A percentile compares a stretch with the other conserved stretches of the same genome.
Evolutionary conservation across 1,140 invertebrate genomes (phyloP).

Genomic region (Cotesia vestalis): DNA sequence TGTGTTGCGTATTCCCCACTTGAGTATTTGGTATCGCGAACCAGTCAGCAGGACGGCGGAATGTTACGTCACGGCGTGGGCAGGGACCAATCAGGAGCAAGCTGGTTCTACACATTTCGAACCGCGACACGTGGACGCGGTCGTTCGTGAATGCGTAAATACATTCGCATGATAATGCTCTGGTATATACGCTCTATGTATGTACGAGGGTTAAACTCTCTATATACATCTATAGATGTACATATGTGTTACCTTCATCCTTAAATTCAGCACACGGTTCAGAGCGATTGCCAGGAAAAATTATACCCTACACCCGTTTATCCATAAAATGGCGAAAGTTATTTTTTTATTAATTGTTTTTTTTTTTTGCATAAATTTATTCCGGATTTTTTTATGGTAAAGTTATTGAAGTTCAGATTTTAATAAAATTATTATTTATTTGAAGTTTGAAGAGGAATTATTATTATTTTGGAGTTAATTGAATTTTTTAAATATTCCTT

Average conservation of each 20-base stretch:
- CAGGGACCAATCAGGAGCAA: slow-evolving; percentile 41
- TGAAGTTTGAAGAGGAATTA: no score
- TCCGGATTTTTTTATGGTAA: no score
- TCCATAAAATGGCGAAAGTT: slow-evolving; percentile 4
- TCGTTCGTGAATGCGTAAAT: slow-evolving; percentile 8
- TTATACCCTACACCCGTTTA: background rate
- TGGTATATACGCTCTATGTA: no score
- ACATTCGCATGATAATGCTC: background rate
- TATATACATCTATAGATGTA: background rate
- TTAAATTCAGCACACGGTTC: background rate
- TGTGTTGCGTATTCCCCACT: slow-evolving; percentile 7
- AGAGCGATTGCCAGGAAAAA: slow-evolving; percentile 3
- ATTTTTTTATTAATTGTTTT: no score
- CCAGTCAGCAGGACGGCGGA: slow-evolving; percentile 39
- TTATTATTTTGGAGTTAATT: no score
- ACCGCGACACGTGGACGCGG: slow-evolving; percentile 39
- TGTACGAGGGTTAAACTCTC: background rate
- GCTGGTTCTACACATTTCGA: background rate
- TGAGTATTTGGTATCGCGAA: slow-evolving; percentile 23
- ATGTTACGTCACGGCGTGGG: slow-evolving; percentile 43
- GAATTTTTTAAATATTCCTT: no score
- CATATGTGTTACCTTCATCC: background rate
- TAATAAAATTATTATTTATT: no score
- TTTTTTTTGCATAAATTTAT: no score
- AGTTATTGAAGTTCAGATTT: no score